Conservation (phyloP, 2,888 invertebrate genomes). For the Habrosyne pyritoides region DNA sequence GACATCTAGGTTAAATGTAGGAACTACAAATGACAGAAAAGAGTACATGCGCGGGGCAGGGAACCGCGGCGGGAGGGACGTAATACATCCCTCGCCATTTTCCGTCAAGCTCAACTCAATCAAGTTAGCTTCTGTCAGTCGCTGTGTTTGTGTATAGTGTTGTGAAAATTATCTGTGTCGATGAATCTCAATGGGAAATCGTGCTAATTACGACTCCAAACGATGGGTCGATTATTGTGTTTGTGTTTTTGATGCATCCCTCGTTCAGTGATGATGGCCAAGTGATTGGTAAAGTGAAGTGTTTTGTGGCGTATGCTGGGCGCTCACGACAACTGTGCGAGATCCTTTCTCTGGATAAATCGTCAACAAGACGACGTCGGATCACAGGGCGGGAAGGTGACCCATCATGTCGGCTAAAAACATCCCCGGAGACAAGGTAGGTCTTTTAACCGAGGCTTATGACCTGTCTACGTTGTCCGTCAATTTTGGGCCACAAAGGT, state of each 20-base stretch:
- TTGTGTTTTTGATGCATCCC: slow-evolving; percentile 79
- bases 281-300: slow-evolving; percentile 80
- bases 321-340: slow-evolving; percentile 75
- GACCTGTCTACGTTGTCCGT: slow-evolving; percentile 36
- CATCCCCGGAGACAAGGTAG: slow-evolving; percentile 93
- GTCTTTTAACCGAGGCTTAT: slow-evolving; percentile 41
- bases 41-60: slow-evolving; percentile 59
- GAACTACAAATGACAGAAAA: slow-evolving; percentile 25
- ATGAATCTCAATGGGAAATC: slow-evolving; percentile 83
- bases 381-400: slow-evolving; percentile 69
- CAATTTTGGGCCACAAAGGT: slow-evolving; percentile 53
- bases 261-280: slow-evolving; percentile 80
- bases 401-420: slow-evolving; percentile 90
- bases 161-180: slow-evolving; percentile 80
- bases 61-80: slow-evolving; percentile 57
- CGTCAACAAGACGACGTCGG: slow-evolving; percentile 79
- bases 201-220: slow-evolving; percentile 78
- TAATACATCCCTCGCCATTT: slow-evolving; percentile 76
- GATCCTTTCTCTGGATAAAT: slow-evolving; percentile 81
- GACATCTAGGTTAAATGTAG: slow-evolving; percentile 51
- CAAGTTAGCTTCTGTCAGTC: slow-evolving; percentile 82
- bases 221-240: slow-evolving; percentile 80
- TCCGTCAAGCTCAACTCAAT: slow-evolving; percentile 77
- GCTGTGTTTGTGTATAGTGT: slow-evolving; percentile 82
- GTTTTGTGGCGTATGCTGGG: slow-evolving; percentile 82